Evolutionary conservation across 1,140 invertebrate species (phyloP).

Genomic region (Ectropis grisescens): DNA sequence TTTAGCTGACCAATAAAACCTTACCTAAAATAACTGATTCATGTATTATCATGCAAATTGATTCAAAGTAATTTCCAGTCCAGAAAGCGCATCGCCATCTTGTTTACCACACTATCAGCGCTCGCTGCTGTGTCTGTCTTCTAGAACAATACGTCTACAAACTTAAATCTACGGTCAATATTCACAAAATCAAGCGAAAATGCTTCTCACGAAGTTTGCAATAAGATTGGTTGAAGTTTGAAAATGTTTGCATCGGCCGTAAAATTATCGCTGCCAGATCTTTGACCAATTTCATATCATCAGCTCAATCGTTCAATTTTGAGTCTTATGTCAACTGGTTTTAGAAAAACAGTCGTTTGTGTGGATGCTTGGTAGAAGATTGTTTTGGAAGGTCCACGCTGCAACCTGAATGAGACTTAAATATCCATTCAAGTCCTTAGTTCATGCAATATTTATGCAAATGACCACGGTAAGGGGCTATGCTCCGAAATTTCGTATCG

Average conservation of each 20-base stretch:
- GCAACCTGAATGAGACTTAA: constrained; percentile 26
- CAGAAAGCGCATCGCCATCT: constrained; percentile 9
- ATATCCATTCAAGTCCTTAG: constrained; percentile 24
- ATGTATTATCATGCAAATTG: constrained; percentile 11
- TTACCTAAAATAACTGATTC: too few species aligned
- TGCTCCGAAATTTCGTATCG: constrained; percentile 11
- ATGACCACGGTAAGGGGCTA: constrained; percentile 7
- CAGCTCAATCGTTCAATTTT: too few species aligned
- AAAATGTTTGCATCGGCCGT: too few species aligned
- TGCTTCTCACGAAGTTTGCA: too few species aligned
- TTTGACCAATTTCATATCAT: too few species aligned
- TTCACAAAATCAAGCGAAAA: neutral
- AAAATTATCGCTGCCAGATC: too few species aligned
- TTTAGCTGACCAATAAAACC: too few species aligned
- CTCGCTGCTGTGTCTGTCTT: constrained; percentile 11
- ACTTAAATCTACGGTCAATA: neutral
- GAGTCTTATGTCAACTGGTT: too few species aligned
- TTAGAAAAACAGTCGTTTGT: too few species aligned
- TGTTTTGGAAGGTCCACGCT: constrained; percentile 9
- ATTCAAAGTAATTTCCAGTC: constrained; percentile 9
- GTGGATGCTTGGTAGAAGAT: too few species aligned
- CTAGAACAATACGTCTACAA: constrained; percentile 7
- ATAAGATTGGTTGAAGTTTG: too few species aligned
- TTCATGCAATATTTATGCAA: constrained; percentile 24
- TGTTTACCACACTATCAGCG: constrained; percentile 11